Base-by-base conservation (phyloP, 2,797 vertebrate genomes). In the Hafferia zeledoni region DNA sequence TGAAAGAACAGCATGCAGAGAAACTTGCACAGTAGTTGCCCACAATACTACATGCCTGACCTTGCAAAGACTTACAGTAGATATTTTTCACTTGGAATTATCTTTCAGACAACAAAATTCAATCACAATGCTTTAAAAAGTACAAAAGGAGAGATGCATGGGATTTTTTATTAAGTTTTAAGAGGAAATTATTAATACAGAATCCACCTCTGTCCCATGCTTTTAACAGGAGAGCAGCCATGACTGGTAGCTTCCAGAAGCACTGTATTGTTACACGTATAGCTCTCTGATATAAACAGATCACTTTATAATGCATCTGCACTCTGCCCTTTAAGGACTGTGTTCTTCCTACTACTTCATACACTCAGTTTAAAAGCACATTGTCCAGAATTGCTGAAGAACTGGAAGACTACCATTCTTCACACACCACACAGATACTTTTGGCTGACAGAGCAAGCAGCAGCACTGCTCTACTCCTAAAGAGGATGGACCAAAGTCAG, bases 1-100 rank as follows among this genome's bases (percentile, higher is more conserved):
- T 60, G n/a, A 83, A 57, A 76, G 43, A 87, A 57, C 18, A 35
- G 44, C 30, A 74, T 37, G 71, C 35, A 77, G 49, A 90, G 75
- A 53, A 69, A 39, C 71, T 64, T 35, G 43, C 65, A 74, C 69
- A 63, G 50, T 18, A 78, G 47, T 22, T 77, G 87, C 44, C 25
- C 4, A 2, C 46, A 63, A 41, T 28, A 78, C 28, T 68, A 16
- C 6, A 52, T 8, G 17, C 15, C 11, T 77, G 59, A 91, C 76
- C 39, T 85, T 91, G 61, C 74, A 81, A 87, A 77, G 55, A 65
- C 43, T 52, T 76, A 79, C 28, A 79, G 39, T 46, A 90, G 91
- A 46, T 83, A 82, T 59, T 93, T 94, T 65, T 95, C 55, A 63
- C 13, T 90, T 90, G 30, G 67, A 95, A 86, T 76, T 91, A 72